A percentile compares a stretch with the other conserved stretches of the same genome.
phyloP scores from a whole-genome alignment of 1,140 invertebrate species.

The Camponotus vicinus region DNA sequence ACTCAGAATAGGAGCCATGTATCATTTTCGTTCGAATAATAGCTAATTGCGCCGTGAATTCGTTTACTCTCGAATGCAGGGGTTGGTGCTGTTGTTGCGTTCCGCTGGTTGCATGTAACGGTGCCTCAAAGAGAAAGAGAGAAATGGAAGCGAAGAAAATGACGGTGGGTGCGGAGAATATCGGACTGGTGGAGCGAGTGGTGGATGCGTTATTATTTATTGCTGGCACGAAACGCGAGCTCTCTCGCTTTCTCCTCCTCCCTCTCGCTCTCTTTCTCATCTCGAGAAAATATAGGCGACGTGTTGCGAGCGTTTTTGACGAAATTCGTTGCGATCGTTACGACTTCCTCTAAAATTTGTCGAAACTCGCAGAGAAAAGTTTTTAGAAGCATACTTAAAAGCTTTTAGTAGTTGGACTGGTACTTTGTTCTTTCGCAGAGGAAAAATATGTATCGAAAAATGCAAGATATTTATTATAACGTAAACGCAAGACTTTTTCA shows the following conservation, averaged over 20 bases:
- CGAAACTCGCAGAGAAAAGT: conserved; percentile 9
- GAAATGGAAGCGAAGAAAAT: conserved; percentile 51
- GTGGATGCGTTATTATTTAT: conserved; percentile 70
- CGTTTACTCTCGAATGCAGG: conserved; percentile 68
- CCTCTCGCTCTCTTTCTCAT: conserved; percentile 10
- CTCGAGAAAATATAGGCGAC: conserved; percentile 23
- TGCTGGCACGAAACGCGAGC: conserved; percentile 32
- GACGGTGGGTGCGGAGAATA: conserved; percentile 47
- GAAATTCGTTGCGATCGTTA: conserved; percentile 42
- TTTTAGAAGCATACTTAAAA: conserved; percentile 40
- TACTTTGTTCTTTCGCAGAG: conserved; percentile 25
- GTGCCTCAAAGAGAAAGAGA: conserved; percentile 40
- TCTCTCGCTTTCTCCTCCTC: not conserved
- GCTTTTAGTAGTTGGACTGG: conserved; percentile 26
- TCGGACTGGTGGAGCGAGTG: conserved; percentile 44
- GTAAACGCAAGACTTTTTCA: not conserved
- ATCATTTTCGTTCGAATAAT: conserved; percentile 64
- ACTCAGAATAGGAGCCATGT: conserved; percentile 61
- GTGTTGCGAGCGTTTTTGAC: conserved; percentile 17
- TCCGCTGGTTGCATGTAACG: conserved; percentile 58
- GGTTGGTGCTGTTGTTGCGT: conserved; percentile 75
- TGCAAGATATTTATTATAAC: not conserved
- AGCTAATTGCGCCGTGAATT: conserved; percentile 61
- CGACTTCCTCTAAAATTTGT: not conserved
- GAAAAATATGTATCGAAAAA: not conserved